These are phyloP conservation scores for Dicrostonyx torquatus DNA, from an alignment of 2,797 vertebrate genomes.

Conservation along the genomic window DNA sequence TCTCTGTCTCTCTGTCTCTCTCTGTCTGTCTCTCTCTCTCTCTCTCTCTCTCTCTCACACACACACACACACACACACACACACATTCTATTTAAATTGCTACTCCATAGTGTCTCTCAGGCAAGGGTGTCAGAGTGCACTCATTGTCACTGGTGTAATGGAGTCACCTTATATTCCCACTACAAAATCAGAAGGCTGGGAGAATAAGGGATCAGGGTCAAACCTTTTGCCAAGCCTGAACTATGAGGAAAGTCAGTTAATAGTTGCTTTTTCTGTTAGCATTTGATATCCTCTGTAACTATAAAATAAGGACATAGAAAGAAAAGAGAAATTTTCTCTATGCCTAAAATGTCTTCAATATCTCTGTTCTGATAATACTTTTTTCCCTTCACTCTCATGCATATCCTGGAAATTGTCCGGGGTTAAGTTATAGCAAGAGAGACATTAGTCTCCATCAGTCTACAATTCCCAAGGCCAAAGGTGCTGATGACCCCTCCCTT, in stretches of 20 bases:
- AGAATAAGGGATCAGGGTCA: conserved; percentile 33
- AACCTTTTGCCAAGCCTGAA: conserved; percentile 33
- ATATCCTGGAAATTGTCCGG: neutral
- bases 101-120: conserved; percentile 55
- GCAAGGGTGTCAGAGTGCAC: conserved; percentile 64
- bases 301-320: conserved; percentile 28
- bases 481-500: neutral
- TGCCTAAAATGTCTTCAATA: neutral
- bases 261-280: neutral
- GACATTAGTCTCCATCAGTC: neutral
- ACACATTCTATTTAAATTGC: conserved; percentile 67
- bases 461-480: neutral
- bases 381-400: no score
- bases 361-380: neutral
- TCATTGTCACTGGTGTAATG: conserved; percentile 43
- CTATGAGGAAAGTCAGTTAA: neutral
- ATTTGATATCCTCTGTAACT: neutral
- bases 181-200: conserved; percentile 6
- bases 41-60: neutral
- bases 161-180: conserved; percentile 68
- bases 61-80: neutral
- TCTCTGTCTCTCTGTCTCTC: no score
- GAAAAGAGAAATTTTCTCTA: neutral
- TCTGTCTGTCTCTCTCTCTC: no score
- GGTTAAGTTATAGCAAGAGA: conserved; percentile 24